Evolutionary conservation across 2,888 invertebrate species (phyloP), one percentile per base, ranked within the genome.

Genomic region (Oxystoma pomonae): DNA sequence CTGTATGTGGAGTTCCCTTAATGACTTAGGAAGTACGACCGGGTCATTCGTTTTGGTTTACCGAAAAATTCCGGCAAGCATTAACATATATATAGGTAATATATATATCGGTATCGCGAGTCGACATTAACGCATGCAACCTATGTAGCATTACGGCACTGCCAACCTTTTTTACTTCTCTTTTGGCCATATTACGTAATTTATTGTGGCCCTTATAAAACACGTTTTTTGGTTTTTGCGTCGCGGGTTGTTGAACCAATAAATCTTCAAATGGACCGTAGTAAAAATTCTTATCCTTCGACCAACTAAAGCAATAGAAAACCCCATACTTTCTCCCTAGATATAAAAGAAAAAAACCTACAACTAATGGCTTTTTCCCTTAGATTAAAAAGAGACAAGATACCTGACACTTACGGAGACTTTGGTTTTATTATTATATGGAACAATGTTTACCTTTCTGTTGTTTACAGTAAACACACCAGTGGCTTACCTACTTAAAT

Each of bases 31-130:
- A 65, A 65, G 61, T 65, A 58, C 60, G 50, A 59, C 58, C 20
- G 51, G 55, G 21, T 55, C 57, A 66, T 64, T 66, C 64, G 64
- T 66, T 66, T 61, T 61, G 58, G 66, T 63, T 61, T 65, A 59
- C 61, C 60, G 57, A 50, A 65, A 66, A 66, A 66, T 64, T 66
- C 66, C 64, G 63, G 66, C 66, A 64, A 55, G 62, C 35, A 12
- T 57, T 61, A 16, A 9, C 19, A 53, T 53, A 19, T 7, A 12
- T 35, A 35, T 35, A 7, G 12, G 3, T 35, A 7, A 35, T 35
- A 7, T 35, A 35, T 35, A 35, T 35, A 35, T 35, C 35, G 35
- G 35, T 35, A 35, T 35, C 35, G 35, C 35, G 35, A 12, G 5
- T 35, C 53, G 53, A n/a, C 53, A 16, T 16, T 17, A 16, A 53